phyloP scores from a whole-genome alignment of 2,797 vertebrate species.

The Poeciliopsis presidionis region DNA sequence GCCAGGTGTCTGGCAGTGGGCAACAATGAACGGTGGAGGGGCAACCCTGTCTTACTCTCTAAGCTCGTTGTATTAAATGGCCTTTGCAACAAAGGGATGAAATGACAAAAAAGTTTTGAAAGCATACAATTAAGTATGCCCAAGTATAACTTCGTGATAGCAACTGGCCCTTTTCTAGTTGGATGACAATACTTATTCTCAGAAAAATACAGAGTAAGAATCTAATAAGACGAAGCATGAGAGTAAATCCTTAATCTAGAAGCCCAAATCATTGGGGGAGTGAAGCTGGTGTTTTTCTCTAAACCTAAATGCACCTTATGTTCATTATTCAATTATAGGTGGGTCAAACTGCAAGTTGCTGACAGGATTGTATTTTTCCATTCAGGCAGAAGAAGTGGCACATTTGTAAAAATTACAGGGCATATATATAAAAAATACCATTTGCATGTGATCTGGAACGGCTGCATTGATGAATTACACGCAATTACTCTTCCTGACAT shows the following conservation, averaged over 20 bases:
- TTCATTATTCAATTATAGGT: slow-evolving; percentile 25
- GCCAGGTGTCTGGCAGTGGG: background rate
- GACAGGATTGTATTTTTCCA: slow-evolving; percentile 37
- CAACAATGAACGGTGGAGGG: background rate
- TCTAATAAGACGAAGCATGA: background rate
- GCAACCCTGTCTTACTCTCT: background rate
- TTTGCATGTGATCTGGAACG: background rate
- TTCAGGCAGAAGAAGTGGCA: slow-evolving; percentile 3
- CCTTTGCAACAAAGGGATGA: background rate
- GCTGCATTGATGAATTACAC: background rate
- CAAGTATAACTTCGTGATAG: background rate
- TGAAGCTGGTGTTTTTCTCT: slow-evolving; percentile 10
- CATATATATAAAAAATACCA: slow-evolving; percentile 2
- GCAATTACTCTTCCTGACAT: slow-evolving; percentile 27
- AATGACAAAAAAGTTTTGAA: background rate
- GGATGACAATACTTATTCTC: slow-evolving; percentile 3
- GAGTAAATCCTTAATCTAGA: slow-evolving; percentile 4
- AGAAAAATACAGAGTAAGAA: slow-evolving; percentile 13
- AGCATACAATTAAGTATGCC: background rate
- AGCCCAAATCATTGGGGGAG: slow-evolving; percentile 10
- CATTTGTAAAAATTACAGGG: slow-evolving; percentile 18
- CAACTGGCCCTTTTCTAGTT: background rate
- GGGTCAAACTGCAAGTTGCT: slow-evolving; percentile 19
- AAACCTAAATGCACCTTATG: slow-evolving; percentile 10
- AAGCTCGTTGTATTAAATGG: background rate